Evolutionary conservation across 2,113 vertebrate genomes (phyloP), one percentile per base, ranked within the genome.

Genomic region (Seriola dumerili): DNA sequence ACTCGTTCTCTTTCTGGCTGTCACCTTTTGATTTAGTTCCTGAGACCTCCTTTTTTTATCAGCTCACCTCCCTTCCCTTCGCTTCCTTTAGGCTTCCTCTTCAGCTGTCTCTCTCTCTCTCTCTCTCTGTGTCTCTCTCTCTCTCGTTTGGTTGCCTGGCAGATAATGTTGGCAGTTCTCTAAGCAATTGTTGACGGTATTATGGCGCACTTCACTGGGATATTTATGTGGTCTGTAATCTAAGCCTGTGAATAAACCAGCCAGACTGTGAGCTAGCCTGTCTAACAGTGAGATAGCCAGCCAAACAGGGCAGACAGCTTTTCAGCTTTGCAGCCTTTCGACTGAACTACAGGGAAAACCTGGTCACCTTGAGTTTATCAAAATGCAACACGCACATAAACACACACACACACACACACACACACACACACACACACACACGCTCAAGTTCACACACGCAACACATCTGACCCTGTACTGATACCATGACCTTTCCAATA

Each of bases 101-200:
- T 46, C n/a, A 11, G 40, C 40, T 9, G 40, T 42, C 10, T 48
- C 16, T 48, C 46, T 16, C 14, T 16, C 3, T 16, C 46, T 48
- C 67, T n/a, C 21, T 65, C 57, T 73, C 9, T 58, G 55, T 70
- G 16, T 16, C 3, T 72, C 8, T 23, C 11, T 48, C 48, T 58
- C 61, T 79, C 25, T 34, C 48, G 52, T 71, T 29, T 46, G 14
- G 70, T 61, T 74, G 71, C 55, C 57, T 77, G 72, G 76, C 68
- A 83, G 63, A 65, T 68, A 64, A 65, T 70, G 74, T 78, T 81
- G 83, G 76, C 83, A 82, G 76, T 80, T 74, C 4, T 3, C 72
- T 59, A 38, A 85, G 76, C 78, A 71, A 76, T 89, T 91, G 89
- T 90, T 91, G 86, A 88, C 21, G 62, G 66, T 57, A 77, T 83